These are phyloP conservation scores for Melanocharis versteri DNA, from an alignment of 2,113 vertebrate genomes.

Conservation along the genomic window DNA sequence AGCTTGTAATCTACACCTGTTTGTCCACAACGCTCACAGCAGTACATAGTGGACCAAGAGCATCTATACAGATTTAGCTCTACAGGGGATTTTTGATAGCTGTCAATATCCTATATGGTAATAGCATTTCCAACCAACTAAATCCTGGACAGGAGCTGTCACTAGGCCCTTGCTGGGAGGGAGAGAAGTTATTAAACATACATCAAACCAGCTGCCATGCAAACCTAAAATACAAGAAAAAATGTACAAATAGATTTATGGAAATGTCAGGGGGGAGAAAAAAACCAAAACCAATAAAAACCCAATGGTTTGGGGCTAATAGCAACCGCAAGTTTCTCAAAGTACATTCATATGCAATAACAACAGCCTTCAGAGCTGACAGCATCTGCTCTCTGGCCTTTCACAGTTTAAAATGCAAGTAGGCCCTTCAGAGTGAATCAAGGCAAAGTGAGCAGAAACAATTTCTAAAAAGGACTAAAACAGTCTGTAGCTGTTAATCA, in stretches of 20 bases:
- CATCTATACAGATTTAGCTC: not conserved
- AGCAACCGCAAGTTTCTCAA: not conserved
- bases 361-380: not conserved
- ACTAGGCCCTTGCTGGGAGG: not conserved
- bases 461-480: not conserved
- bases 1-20: not conserved
- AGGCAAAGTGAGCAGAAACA: not conserved
- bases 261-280: not conserved
- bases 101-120: not conserved
- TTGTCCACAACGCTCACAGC: not conserved
- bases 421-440: not conserved
- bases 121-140: not conserved
- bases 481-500: not conserved
- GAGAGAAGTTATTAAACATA: not conserved
- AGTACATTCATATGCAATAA: not conserved
- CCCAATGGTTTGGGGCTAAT: not conserved
- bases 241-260: not conserved
- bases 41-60: not conserved
- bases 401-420: not conserved
- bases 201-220: not conserved
- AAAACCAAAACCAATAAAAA: not conserved
- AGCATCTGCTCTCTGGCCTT: not conserved
- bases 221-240: not conserved
- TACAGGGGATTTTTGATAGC: not conserved
- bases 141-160: not conserved